Percentiles rank a stretch among this genome's conserved stretches.
phyloP scores from a whole-genome alignment of 2,888 invertebrate species.

The Yponomeuta cagnagella region DNA sequence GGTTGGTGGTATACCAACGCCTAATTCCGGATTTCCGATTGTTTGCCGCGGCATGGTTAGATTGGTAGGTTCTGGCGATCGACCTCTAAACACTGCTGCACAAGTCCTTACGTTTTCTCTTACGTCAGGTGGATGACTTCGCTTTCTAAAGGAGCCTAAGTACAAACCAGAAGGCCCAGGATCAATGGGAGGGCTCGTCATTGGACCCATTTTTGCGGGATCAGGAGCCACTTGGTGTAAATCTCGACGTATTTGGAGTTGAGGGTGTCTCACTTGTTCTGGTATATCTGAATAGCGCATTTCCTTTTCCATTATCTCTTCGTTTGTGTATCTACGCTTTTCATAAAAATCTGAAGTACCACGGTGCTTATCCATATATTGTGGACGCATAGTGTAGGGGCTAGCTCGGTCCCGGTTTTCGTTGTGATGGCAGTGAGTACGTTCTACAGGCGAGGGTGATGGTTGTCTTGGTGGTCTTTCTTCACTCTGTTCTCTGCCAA shows the following conservation, averaged over 20 bases:
- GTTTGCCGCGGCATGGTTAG: slow-evolving; percentile 61
- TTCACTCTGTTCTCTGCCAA: slow-evolving; percentile 63
- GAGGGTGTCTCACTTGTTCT: slow-evolving; percentile 69
- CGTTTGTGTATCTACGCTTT: slow-evolving; percentile 62
- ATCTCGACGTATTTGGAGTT: slow-evolving; percentile 86
- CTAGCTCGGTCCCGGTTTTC: slow-evolving; percentile 74
- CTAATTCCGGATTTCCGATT: slow-evolving; percentile 48
- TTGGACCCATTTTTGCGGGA: slow-evolving; percentile 51
- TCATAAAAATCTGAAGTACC: slow-evolving; percentile 56
- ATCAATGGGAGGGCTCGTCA: slow-evolving; percentile 64
- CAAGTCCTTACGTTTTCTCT: slow-evolving; percentile 60
- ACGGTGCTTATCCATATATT: slow-evolving; percentile 70
- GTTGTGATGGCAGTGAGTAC: slow-evolving; percentile 82
- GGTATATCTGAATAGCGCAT: slow-evolving; percentile 67
- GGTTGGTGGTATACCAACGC: slow-evolving; percentile 50
- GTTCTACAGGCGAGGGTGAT: slow-evolving; percentile 66
- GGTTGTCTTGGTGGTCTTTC: slow-evolving; percentile 53
- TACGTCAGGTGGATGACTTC: slow-evolving; percentile 72
- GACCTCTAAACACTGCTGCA: slow-evolving; percentile 54
- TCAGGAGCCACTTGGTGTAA: slow-evolving; percentile 76
- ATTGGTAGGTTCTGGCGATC: slow-evolving; percentile 71
- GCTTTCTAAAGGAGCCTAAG: slow-evolving; percentile 73
- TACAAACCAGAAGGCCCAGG: slow-evolving; percentile 64
- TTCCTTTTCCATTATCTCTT: slow-evolving; percentile 66
- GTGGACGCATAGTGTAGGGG: slow-evolving; percentile 86